A percentile compares a stretch with the other conserved stretches of the same genome.
These are phyloP conservation scores for Leptinotarsa rubiginosa DNA, from an alignment of 2,888 invertebrate genomes.

Conservation along the genomic window DNA sequence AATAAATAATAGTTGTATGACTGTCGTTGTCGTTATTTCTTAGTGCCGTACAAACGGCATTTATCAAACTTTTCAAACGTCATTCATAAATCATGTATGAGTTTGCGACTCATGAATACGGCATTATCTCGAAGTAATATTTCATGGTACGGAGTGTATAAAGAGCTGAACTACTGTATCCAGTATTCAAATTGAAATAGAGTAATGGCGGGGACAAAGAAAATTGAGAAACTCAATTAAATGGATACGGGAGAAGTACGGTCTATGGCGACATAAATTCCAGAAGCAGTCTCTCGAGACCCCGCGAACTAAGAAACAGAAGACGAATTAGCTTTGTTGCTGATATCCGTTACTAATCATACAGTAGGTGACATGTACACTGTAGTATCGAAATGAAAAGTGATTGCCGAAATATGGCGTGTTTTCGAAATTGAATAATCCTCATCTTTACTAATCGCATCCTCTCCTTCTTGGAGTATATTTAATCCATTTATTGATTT, in stretches of 20 bases:
- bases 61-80: constrained; percentile 36
- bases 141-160: background rate
- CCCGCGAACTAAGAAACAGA: background rate
- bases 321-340: constrained; percentile 5
- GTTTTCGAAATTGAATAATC: too few relatives aligned
- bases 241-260: constrained; percentile 10
- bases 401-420: too few relatives aligned
- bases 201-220: constrained; percentile 13
- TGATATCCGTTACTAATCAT: background rate
- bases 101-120: constrained; percentile 33
- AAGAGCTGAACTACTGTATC: constrained; percentile 4
- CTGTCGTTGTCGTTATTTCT: background rate
- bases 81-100: constrained; percentile 33
- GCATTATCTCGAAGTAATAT: constrained; percentile 14
- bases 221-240: constrained; percentile 17
- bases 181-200: constrained; percentile 15
- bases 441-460: too few relatives aligned
- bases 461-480: too few relatives aligned
- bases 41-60: constrained; percentile 21
- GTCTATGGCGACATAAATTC: background rate
- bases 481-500: too few relatives aligned
- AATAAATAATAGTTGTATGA: constrained; percentile 10
- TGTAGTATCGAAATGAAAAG: too few relatives aligned
- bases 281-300: background rate
- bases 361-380: background rate